A percentile compares a stretch with the other conserved stretches of the same genome.
phyloP scores from a whole-genome alignment of 2,113 vertebrate genomes.

The Typhlomys cinereus region DNA sequence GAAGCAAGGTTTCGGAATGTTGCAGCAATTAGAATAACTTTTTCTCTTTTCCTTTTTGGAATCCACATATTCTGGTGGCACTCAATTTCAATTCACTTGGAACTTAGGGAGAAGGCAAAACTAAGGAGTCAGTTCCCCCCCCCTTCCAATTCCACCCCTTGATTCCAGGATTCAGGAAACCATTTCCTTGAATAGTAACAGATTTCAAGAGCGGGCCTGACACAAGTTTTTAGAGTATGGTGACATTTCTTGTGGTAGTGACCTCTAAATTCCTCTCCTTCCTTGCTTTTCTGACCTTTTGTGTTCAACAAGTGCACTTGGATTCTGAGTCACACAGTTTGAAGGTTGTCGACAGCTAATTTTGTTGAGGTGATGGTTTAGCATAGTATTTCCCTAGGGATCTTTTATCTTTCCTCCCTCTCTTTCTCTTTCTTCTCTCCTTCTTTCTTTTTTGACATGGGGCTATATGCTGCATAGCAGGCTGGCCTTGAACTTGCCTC shows the following conservation, averaged over 20 bases:
- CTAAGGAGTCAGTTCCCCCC: not conserved
- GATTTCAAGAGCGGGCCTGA: slow-evolving; percentile 6
- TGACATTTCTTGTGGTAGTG: slow-evolving; percentile 2
- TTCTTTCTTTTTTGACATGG: not conserved
- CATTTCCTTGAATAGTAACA: not conserved
- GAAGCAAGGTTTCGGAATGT: not conserved
- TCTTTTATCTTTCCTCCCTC: not conserved
- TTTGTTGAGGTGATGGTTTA: not conserved
- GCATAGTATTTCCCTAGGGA: not conserved
- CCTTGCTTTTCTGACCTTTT: slow-evolving; percentile 42
- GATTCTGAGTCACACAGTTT: slow-evolving; percentile 2
- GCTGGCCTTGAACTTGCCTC: not conserved
- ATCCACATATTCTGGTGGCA: not conserved
- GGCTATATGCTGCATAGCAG: not conserved
- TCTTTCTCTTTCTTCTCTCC: too few relatives aligned
- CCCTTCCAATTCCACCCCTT: too few relatives aligned
- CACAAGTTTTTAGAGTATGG: not conserved
- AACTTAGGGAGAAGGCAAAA: not conserved
- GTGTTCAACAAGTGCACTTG: not conserved
- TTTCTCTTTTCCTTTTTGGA: not conserved
- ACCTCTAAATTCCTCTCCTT: not conserved
- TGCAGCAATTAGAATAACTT: not conserved
- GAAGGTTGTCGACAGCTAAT: not conserved
- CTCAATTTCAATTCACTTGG: not conserved
- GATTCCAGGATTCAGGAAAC: not conserved